Evolutionary conservation across 2,113 vertebrate genomes (phyloP), one percentile per base, ranked within the genome.

Genomic region (Spheniscus mendiculus): DNA sequence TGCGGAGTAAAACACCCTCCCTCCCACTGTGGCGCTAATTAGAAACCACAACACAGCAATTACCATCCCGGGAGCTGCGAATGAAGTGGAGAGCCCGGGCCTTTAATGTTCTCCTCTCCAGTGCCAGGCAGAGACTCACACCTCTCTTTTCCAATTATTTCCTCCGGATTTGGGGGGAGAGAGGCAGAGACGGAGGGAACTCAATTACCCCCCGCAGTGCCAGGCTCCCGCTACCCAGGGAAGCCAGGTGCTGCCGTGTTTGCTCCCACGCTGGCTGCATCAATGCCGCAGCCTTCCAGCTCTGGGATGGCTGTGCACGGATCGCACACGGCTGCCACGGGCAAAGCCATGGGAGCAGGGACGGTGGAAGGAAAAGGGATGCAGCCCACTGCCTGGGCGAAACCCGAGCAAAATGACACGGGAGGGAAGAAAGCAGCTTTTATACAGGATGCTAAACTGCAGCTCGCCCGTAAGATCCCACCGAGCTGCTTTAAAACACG

Each of bases 81-180:
- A 98, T 98, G 96, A 97, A 97, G 97, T 76, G 96, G 98, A 55
- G 90, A 96, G 76, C 93, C 70, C 10, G 2, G 91, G 96, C 97
- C 98, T 98, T 98, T 98, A 96, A 98, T 70, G 96, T 95, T 97
- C 95, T 95, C 92, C 90, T 95, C 90, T 7, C 40, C 80, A n/a
- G 95, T 84, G 50, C 87, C 63, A 85, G 94, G 95, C 90, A 97
- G 97, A 95, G 97, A 74, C 97, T 98, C 97, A 98, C 98, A 98
- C 98, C 98, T 98, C 97, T 97, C 97, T 92, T 94, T 98, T 97
- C 98, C 98, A 98, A 98, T 98, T 98, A 98, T 95, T 98, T 96
- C 97, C 93, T 95, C 97, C 61, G 42, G 82, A 97, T 98, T 94
- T 95, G 15, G 56, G 71, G 89, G 20, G 34, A n/a, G 74, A 22